Evolutionary conservation across 2,888 invertebrate genomes (phyloP), one percentile per base, ranked within the genome.

Genomic region (Parelbella ahira): DNA sequence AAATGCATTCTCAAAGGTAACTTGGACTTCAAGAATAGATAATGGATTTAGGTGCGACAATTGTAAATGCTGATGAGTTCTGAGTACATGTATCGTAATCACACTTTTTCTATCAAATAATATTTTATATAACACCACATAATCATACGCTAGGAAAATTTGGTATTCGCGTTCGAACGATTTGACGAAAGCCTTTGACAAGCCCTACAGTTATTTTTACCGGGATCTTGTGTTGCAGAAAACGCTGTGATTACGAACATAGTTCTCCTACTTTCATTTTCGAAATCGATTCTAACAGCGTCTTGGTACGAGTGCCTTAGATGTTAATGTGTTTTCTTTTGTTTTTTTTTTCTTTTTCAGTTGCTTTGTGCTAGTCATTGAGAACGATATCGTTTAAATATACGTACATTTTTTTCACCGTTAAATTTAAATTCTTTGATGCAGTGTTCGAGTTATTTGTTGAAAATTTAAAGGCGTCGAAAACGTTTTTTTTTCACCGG

Each of bases 21-120:
- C 64, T 71, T 84, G 87, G 87, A 87, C 87, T 87, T 87, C 87
- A 87, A 87, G 84, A 86, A 87, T 87, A 87, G 77, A 87, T 76
- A 71, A 76, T 79, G 84, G 80, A 74, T 54, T n/a, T 67, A 80
- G 80, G 81, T 80, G 83, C 82, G 71, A 70, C 68, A 54, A 55
- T 62, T 86, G 84, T 86, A 86, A 80, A 86, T 84, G 79, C 86
- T 81, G 71, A 59, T 62, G 60, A 37, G 47, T 43, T 45, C 48
- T n/a, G n/a, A n/a, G n/a, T 42, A 27, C 29, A 32, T 42, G 13
- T 48, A 51, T 52, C 51, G 51, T 56, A 49, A 50, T 58, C 53
- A 51, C 51, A 50, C 60, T 67, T 68, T 70, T 72, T 68, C 64
- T 66, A 58, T 63, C 3, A 6, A 20, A 2, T n/a, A 8, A 33